These are phyloP conservation scores for Triops longicaudatus DNA, from an alignment of 1,140 invertebrate genomes.

Conservation along the genomic window DNA sequence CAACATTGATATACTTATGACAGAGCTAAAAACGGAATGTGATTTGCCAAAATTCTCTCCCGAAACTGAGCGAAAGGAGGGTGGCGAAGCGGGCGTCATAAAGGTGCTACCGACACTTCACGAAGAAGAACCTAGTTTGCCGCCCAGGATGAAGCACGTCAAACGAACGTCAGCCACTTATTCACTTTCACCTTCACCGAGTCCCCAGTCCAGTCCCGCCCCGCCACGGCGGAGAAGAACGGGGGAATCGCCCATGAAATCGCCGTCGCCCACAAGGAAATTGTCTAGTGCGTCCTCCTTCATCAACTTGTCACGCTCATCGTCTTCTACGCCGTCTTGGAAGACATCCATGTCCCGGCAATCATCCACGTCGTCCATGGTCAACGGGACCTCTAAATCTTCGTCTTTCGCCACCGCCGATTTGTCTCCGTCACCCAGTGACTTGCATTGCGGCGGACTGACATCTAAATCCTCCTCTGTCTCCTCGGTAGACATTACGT, in stretches of 20 bases:
- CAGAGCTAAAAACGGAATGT: background rate
- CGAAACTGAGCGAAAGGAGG: background rate
- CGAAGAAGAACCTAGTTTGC: background rate
- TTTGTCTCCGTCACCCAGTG: background rate
- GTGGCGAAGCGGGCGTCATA: background rate
- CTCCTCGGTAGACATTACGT: background rate
- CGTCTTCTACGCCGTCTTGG: background rate
- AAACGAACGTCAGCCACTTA: background rate
- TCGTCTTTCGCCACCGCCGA: background rate
- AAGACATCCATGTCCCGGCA: background rate
- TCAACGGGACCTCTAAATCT: background rate
- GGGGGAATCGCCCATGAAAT: background rate
- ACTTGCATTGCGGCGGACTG: background rate
- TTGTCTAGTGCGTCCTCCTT: background rate
- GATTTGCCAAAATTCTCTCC: background rate
- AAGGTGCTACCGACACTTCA: background rate
- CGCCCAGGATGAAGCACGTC: background rate
- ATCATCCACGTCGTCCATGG: background rate
- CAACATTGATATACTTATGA: background rate
- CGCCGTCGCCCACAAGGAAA: background rate
- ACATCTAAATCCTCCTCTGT: background rate
- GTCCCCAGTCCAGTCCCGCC: background rate
- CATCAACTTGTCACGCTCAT: background rate
- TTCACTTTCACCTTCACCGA: background rate
- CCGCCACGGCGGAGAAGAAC: background rate